phyloP scores from a whole-genome alignment of 2,113 vertebrate genomes.

The Psilopogon haemacephalus region DNA sequence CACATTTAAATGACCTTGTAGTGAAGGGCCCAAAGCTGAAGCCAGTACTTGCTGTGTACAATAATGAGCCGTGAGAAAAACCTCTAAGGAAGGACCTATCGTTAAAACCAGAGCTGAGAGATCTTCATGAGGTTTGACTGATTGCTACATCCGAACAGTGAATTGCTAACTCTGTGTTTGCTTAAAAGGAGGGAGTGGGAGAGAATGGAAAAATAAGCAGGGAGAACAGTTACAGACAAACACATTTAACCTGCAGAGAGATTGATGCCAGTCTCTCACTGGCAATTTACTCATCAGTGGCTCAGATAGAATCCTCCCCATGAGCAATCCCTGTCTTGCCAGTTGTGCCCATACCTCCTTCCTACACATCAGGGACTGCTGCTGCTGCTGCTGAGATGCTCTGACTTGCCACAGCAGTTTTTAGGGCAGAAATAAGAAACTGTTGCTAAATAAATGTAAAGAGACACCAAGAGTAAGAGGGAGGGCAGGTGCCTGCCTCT shows the following conservation, averaged over 20 bases:
- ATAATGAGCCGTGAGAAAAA: neutral
- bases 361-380: fast-evolving
- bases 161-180: neutral
- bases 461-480: neutral
- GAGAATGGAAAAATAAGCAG: neutral
- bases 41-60: too few species aligned
- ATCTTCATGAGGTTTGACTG: neutral
- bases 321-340: neutral
- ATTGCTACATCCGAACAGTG: neutral
- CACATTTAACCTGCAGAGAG: neutral
- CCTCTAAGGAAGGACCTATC: neutral
- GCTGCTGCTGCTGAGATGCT: neutral
- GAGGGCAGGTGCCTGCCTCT: neutral
- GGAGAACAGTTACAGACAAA: neutral
- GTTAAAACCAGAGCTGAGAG: neutral
- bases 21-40: too few species aligned
- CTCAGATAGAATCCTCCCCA: neutral
- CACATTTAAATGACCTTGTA: too few species aligned
- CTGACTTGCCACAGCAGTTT: neutral
- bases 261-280: neutral
- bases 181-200: neutral
- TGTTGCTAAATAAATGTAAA: neutral
- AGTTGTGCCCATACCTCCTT: neutral
- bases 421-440: neutral
- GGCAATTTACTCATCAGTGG: neutral